Evolutionary conservation across 64 coral and sea anemone genomes (phyloP), one percentile per base, ranked within the genome.

Genomic region (Dendronephthya gigantea): DNA sequence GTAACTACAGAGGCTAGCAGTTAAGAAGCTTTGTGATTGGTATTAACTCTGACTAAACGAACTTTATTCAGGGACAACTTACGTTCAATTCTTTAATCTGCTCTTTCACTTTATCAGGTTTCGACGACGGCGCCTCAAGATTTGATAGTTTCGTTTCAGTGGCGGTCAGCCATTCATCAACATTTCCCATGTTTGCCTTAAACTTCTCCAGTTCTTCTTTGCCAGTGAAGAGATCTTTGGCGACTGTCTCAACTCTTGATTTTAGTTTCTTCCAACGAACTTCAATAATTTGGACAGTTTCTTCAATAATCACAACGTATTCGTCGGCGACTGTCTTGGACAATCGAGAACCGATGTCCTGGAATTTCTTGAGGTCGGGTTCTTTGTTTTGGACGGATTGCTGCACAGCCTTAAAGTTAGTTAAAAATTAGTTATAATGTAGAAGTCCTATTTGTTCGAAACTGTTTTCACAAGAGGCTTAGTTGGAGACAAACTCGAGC

Each of bases 311-410:
- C 15, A 79, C 72, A 14, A 79, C 72, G 72, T 79, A 79, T 19
- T 93, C 90, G 14, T 93, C 84, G 0, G 88, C 31, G 17, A 93
- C 50, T 28, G 89, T 83, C 56, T 91, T 90, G 34, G 93, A 93
- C 12, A 98, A 84, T 22, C 41, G 40, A 14, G 91, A 82, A 15
- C 87, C 95, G 19, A 83, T 90, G n/a, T 91, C 86, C 39, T 45
- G 82, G 85, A 89, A 76, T 9, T 85, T 69, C 39, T 82, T 85
- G 0, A 98, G 23, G 7, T 86, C 68, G 22, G 92, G 92, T 87
- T 93, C 92, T 62, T 98, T 98, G 39, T 83, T 83, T 28, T 84
- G 35, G 6, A 98, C 83, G 10, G 91, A 81, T 47, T 98, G 68
- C n/a, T 98, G 95, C 32, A 98, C 40, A 10, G 93, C 95, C 95